phyloP scores from a whole-genome alignment of 2,113 vertebrate genomes.

The Lepisosteus oculatus region DNA sequence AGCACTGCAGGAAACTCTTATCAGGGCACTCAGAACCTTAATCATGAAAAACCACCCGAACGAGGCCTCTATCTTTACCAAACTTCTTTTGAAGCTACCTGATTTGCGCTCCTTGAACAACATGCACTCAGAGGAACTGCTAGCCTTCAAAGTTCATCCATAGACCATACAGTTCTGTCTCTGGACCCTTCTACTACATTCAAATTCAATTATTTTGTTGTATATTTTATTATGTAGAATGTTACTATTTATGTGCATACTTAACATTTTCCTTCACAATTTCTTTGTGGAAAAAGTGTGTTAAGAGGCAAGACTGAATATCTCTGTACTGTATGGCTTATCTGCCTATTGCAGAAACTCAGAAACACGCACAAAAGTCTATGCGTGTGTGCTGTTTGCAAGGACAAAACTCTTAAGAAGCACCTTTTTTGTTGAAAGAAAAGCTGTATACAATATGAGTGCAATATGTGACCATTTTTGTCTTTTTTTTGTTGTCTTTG shows the following conservation, averaged over 20 bases:
- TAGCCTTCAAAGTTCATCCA: conserved; percentile 95
- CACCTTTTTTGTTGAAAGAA: conserved; percentile 35
- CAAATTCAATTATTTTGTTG: conserved; percentile 14
- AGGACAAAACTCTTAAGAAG: conserved; percentile 31
- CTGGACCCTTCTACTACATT: conserved; percentile 23
- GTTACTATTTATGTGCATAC: conserved; percentile 11
- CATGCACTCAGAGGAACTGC: conserved; percentile 96
- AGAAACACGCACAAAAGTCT: conserved; percentile 33
- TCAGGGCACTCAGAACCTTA: conserved; percentile 87
- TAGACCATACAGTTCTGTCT: conserved; percentile 61
- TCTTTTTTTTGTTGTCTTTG: conserved; percentile 22
- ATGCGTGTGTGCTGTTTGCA: conserved; percentile 30
- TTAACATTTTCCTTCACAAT: conserved; percentile 17
- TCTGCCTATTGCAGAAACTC: conserved; percentile 39
- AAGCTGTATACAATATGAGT: conserved; percentile 48
- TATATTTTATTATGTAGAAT: conserved; percentile 18
- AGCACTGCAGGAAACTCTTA: conserved; percentile 91
- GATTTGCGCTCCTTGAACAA: conserved; percentile 97
- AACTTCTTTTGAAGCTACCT: conserved; percentile 91
- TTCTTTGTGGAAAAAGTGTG: not conserved
- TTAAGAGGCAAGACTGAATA: not conserved
- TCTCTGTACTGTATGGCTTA: conserved; percentile 32
- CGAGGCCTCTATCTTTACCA: conserved; percentile 91
- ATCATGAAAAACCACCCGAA: conserved; percentile 92
- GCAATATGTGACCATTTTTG: conserved; percentile 52